Conservation (phyloP, 2,797 vertebrate genomes). For the Myotis findleyi region DNA sequence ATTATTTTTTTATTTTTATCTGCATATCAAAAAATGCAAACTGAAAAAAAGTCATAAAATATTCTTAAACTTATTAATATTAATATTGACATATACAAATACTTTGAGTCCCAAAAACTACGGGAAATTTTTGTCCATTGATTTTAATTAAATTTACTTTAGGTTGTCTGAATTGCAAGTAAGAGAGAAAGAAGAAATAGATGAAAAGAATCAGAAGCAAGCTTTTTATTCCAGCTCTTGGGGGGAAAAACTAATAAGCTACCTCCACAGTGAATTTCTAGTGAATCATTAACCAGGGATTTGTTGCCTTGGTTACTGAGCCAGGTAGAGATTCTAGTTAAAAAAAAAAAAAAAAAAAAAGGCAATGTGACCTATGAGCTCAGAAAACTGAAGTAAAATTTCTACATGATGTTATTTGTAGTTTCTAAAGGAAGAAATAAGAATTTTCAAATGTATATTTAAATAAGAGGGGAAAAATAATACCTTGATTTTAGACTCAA, state of each 20-base stretch:
- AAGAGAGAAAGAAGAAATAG: slow-evolving; percentile 66
- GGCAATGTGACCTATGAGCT: slow-evolving; percentile 71
- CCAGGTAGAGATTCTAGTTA: slow-evolving; percentile 74
- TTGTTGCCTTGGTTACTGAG: slow-evolving; percentile 85
- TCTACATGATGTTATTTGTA: slow-evolving; percentile 49
- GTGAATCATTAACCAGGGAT: slow-evolving; percentile 84
- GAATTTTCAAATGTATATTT: slow-evolving; percentile 31
- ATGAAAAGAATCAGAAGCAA: slow-evolving; percentile 60
- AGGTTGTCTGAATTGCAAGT: slow-evolving; percentile 36
- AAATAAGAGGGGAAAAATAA: slow-evolving; percentile 40
- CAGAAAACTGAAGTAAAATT: slow-evolving; percentile 73
- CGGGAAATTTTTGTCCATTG: slow-evolving; percentile 61
- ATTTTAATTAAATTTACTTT: slow-evolving; percentile 77
- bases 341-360: slow-evolving; percentile 51
- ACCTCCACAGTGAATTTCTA: slow-evolving; percentile 81
- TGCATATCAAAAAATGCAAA: slow-evolving; percentile 40
- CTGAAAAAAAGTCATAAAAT: slow-evolving; percentile 58
- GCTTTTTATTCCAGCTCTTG: slow-evolving; percentile 76
- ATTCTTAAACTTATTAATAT: slow-evolving; percentile 51
- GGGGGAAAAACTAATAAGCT: slow-evolving; percentile 79
- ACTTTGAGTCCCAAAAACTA: background rate
- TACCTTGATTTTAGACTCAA: slow-evolving; percentile 15
- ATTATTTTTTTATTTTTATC: slow-evolving; percentile 58
- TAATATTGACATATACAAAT: slow-evolving; percentile 48
- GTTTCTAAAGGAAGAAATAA: slow-evolving; percentile 49